A percentile compares a stretch with the other conserved stretches of the same genome.
Evolutionary conservation across 2,113 vertebrate species (phyloP).

Genomic region (Melanerpes aurifrons): DNA sequence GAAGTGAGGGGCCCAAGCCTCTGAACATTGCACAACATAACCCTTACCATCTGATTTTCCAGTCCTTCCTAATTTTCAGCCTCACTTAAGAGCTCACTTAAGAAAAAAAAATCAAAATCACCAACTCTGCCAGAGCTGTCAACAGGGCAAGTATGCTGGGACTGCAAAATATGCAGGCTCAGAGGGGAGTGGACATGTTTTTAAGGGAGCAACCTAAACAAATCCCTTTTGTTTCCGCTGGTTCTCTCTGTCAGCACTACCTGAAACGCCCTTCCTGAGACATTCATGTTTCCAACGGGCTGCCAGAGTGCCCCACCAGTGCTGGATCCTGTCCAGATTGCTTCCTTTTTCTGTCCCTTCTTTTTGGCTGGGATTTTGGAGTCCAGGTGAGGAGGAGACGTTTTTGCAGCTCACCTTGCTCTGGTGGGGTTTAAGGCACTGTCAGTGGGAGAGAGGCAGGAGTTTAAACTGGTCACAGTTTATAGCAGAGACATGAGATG

Average conservation of each 20-base stretch:
- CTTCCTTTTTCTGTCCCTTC: background rate
- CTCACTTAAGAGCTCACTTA: background rate
- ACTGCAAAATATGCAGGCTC: constrained; percentile 45
- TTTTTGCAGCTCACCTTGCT: background rate
- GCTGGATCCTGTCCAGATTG: background rate
- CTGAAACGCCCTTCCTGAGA: background rate
- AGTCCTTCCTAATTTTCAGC: background rate
- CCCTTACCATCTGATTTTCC: background rate
- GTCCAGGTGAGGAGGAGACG: rapidly evolving
- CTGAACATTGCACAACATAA: background rate
- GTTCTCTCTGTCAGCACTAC: background rate
- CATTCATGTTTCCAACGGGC: background rate
- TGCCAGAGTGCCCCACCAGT: background rate
- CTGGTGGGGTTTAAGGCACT: rapidly evolving
- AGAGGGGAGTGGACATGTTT: constrained; percentile 48
- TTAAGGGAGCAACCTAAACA: constrained; percentile 19
- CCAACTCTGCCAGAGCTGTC: background rate
- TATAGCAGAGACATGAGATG: background rate
- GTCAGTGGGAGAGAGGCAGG: background rate
- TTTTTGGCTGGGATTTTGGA: background rate
- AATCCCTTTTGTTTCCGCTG: background rate
- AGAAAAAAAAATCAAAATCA: background rate
- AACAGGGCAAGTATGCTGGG: constrained; percentile 48
- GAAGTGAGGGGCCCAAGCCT: no score
- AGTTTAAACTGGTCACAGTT: background rate